phyloP scores from a whole-genome alignment of 2,113 vertebrate genomes.

The Tachycineta bicolor region DNA sequence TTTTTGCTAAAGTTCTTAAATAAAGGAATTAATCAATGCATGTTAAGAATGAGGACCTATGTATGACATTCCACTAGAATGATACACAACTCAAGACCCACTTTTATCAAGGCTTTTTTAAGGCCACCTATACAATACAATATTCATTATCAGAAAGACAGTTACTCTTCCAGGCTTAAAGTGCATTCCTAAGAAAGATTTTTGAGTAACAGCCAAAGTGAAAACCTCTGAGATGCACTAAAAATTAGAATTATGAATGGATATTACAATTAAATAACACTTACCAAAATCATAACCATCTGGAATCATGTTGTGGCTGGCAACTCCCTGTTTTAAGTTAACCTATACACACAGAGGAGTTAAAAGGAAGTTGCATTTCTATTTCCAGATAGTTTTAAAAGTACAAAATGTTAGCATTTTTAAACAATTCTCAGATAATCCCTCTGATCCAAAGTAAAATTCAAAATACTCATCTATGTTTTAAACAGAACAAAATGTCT shows the following conservation, averaged over 20 bases:
- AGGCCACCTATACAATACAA: not conserved
- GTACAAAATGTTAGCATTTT: not conserved
- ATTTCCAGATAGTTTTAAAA: not conserved
- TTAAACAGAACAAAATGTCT: not conserved
- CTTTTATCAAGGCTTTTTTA: not conserved
- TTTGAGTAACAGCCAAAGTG: not conserved
- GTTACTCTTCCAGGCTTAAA: not conserved
- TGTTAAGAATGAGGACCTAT: not conserved
- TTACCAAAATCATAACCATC: conserved; percentile 90
- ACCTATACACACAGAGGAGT: conserved; percentile 65
- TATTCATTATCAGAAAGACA: not conserved
- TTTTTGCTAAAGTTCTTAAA: not conserved
- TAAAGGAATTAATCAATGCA: not conserved
- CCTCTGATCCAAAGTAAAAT: not conserved
- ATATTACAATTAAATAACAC: conserved; percentile 44
- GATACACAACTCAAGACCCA: not conserved
- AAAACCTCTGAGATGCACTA: not conserved
- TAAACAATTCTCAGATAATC: not conserved
- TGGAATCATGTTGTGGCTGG: conserved; percentile 69
- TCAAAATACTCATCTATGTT: not conserved
- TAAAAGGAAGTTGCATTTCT: not conserved
- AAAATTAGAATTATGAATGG: not conserved
- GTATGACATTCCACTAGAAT: not conserved
- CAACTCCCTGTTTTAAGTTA: conserved; percentile 84
- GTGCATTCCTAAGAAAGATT: not conserved